phyloP scores from a whole-genome alignment of 2,113 vertebrate genomes.

The Clupea harengus region DNA sequence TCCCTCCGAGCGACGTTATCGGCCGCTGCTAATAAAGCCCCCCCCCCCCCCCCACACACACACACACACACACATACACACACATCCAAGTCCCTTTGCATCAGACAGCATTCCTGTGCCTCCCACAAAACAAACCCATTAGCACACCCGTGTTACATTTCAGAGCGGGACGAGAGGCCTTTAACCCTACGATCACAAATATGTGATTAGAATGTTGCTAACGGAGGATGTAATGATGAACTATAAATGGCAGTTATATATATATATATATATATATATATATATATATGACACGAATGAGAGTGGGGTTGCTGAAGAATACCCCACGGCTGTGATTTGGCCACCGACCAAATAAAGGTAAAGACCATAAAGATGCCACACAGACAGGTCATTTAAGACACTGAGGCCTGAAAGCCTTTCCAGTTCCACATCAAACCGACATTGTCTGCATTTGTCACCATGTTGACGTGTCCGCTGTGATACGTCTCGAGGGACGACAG shows the following conservation, averaged over 20 bases:
- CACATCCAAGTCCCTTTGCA: neutral
- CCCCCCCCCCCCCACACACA: neutral
- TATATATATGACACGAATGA: no score
- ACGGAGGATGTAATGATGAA: neutral
- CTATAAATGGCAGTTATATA: neutral
- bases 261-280: no score
- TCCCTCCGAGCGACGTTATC: slow-evolving; percentile 29
- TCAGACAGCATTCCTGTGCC: neutral
- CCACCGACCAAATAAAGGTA: no score
- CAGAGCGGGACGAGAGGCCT: neutral
- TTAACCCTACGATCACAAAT: neutral
- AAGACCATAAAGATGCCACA: neutral
- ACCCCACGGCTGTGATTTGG: neutral
- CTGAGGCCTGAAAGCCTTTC: neutral
- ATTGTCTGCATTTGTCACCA: neutral
- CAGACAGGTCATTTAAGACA: neutral
- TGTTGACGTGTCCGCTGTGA: no score
- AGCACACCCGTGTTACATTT: neutral
- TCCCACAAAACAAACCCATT: neutral
- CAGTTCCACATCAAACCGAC: neutral
- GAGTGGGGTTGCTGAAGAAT: no score
- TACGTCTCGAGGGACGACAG: neutral
- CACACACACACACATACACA: neutral
- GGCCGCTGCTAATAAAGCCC: slow-evolving; percentile 3
- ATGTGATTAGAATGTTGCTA: neutral